A percentile compares a stretch with the other conserved stretches of the same genome.
These are phyloP conservation scores for Tipula vernalis DNA, from an alignment of 2,888 invertebrate genomes.

Conservation along the genomic window DNA sequence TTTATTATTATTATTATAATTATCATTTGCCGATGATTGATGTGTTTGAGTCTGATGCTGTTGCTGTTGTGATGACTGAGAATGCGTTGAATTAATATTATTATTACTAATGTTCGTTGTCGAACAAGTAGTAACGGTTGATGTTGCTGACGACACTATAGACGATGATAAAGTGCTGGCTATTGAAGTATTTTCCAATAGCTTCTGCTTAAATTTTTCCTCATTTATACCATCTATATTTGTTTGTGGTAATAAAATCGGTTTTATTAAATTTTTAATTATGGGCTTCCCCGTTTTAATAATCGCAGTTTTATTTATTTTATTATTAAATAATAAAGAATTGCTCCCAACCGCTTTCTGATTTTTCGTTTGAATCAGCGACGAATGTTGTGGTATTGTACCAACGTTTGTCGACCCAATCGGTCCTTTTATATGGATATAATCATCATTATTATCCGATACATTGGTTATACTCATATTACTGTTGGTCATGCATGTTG, in stretches of 20 bases:
- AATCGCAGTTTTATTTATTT: slow-evolving; percentile 12
- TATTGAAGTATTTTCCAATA: slow-evolving; percentile 34
- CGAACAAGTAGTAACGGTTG: background rate
- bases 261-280: slow-evolving; percentile 23
- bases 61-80: background rate
- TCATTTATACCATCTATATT: slow-evolving; percentile 37
- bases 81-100: background rate
- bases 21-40: background rate
- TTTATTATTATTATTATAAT: slow-evolving; percentile 8
- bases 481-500: background rate
- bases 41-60: background rate
- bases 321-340: background rate
- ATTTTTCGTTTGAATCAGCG: slow-evolving; percentile 18
- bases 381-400: slow-evolving; percentile 38
- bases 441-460: slow-evolving; percentile 12
- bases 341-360: slow-evolving; percentile 18
- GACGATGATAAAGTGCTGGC: background rate
- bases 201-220: slow-evolving; percentile 45
- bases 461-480: slow-evolving; percentile 11
- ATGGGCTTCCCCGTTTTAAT: slow-evolving; percentile 10
- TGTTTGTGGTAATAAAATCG: slow-evolving; percentile 29
- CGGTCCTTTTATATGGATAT: slow-evolving; percentile 18
- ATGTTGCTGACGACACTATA: background rate
- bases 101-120: background rate
- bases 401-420: slow-evolving; percentile 60